Base-by-base conservation (phyloP, 1,140 invertebrate species). In the Zaprionus inermis region DNA sequence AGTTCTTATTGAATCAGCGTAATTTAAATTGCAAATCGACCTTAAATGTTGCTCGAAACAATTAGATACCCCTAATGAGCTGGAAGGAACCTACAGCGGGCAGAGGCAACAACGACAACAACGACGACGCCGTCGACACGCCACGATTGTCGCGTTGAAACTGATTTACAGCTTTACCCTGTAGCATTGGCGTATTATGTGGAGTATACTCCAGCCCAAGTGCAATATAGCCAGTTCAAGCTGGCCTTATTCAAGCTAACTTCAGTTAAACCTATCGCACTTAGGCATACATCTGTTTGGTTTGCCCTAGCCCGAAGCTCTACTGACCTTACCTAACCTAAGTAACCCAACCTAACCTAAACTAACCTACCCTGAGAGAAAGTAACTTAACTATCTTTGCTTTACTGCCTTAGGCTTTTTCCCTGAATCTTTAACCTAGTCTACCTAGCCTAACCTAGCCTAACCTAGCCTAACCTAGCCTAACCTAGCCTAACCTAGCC, bases 11-110 rank as follows among this genome's bases (percentile, higher is more conserved):
- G 44, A 49, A 49, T 49, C 18, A 20, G 11, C 44, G 44, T 22
- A 49, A 49, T 49, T 22, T 49, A 49, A 49, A 49, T 20, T 49
- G 44, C 44, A 49, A 49, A 49, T 22, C 20, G 18, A 49, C 18
- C 18, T 22, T 49, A 20, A 49, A 49, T 49, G 5, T 20, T 49
- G 44, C 44, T 18, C 16, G 16, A 49, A 22, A 49, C 44, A 49
- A 49, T 49, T 49, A 49, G 18, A 20, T 46, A 10, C 44, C 16
- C 44, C 44, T 11, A 22, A 49, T 49, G 44, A 49, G 18, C 12
- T 18, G 44, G n/a, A 49, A 49, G 18, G n/a, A 49, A 49, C 44
- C 18, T 22, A 22, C 20, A 49, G 38, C n/a, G 7, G 6, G n/a
- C n/a, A n/a, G 36, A n/a, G 38, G n/a, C 3, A 6, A 32, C 2